Evolutionary conservation across 2,888 invertebrate genomes (phyloP).

Genomic region (Patella depressa): DNA sequence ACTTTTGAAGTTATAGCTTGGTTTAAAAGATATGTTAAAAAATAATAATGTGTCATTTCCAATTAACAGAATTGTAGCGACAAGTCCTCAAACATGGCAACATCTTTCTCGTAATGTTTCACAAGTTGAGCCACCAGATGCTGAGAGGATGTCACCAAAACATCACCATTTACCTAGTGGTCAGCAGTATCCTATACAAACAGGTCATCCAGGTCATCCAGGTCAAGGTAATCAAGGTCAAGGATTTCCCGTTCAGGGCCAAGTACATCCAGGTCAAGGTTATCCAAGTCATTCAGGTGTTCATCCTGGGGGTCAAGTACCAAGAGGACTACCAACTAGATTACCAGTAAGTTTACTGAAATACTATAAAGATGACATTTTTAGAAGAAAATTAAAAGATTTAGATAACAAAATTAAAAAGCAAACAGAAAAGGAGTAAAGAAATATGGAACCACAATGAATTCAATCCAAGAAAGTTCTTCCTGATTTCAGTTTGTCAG

Average conservation of each 20-base stretch:
- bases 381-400: too few relatives aligned
- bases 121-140: neutral
- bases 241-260: neutral
- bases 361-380: too few relatives aligned
- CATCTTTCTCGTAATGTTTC: slow-evolving; percentile 3
- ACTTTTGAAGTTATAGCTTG: too few relatives aligned
- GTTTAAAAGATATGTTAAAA: too few relatives aligned
- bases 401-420: too few relatives aligned
- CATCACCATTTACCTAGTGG: neutral
- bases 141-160: slow-evolving; percentile 15
- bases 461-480: too few relatives aligned
- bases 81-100: slow-evolving; percentile 33
- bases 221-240: neutral
- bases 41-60: too few relatives aligned
- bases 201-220: neutral
- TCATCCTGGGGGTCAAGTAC: neutral
- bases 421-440: too few relatives aligned
- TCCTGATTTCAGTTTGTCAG: too few relatives aligned
- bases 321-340: neutral
- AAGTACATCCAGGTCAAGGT: slow-evolving; percentile 1
- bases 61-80: slow-evolving; percentile 29
- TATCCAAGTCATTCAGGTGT: neutral
- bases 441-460: too few relatives aligned
- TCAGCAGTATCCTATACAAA: slow-evolving; percentile 1
- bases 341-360: neutral